A percentile compares a stretch with the other conserved stretches of the same genome.
phyloP scores from a whole-genome alignment of 2,113 vertebrate species.

The Pelecanus crispus region DNA sequence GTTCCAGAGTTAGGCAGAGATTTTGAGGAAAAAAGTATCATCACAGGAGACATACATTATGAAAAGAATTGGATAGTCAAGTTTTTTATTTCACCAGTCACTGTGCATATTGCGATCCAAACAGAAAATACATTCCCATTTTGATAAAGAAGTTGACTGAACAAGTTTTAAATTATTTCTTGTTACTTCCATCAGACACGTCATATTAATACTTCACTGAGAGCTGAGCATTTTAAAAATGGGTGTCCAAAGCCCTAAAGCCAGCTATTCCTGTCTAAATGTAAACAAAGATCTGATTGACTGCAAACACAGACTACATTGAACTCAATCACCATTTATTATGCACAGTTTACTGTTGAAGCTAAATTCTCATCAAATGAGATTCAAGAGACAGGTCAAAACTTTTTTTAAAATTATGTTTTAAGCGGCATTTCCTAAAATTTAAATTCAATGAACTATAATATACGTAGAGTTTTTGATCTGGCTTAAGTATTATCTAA shows the following conservation, averaged over 20 bases:
- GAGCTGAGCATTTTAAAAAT: not conserved
- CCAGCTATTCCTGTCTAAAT: not conserved
- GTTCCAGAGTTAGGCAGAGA: not conserved
- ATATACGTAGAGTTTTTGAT: constrained; percentile 20
- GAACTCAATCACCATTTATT: not conserved
- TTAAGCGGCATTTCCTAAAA: constrained; percentile 3
- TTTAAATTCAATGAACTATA: constrained; percentile 10
- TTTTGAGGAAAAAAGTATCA: not conserved
- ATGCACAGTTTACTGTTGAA: constrained; percentile 1
- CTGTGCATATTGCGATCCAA: not conserved
- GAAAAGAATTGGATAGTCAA: not conserved
- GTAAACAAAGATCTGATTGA: constrained; percentile 52
- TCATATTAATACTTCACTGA: not conserved
- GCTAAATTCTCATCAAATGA: constrained; percentile 9
- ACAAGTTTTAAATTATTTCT: constrained; percentile 14
- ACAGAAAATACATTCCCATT: not conserved
- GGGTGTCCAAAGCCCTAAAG: not conserved
- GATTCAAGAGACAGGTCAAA: not conserved
- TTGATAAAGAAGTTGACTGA: not conserved
- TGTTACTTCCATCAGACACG: not conserved
- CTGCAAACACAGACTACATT: constrained; percentile 25
- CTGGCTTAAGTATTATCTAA: constrained; percentile 33
- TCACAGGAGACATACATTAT: not conserved
- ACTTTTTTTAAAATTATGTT: not conserved
- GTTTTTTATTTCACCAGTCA: not conserved